Evolutionary conservation across 1,140 invertebrate genomes (phyloP).

Genomic region (Heliconius hermathena): DNA sequence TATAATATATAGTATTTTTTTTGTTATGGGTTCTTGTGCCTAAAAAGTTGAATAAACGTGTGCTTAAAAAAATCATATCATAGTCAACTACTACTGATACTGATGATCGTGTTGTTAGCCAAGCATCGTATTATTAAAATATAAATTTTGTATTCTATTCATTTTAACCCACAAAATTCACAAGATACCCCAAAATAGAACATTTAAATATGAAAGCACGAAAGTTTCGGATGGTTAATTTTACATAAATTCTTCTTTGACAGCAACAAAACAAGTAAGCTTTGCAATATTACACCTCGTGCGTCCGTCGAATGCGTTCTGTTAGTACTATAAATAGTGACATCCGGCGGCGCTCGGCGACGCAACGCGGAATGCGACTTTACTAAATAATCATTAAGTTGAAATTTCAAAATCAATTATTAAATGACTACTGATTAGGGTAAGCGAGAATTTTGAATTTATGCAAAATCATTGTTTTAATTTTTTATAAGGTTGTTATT

Average conservation of each 20-base stretch:
- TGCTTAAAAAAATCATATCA: not conserved
- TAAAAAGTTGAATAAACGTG: not conserved
- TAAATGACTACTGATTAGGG: conserved; percentile 1
- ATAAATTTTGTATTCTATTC: no score
- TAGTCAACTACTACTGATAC: no score
- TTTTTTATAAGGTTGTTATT: no score
- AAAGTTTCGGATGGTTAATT: conserved; percentile 10
- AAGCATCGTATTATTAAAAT: no score
- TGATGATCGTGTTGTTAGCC: no score
- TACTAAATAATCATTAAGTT: conserved; percentile 39
- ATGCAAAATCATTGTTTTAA: not conserved
- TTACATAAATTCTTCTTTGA: conserved; percentile 5
- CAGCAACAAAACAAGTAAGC: conserved; percentile 23
- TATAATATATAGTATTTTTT: no score
- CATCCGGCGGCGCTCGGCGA: conserved; percentile 44
- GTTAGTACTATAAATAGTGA: conserved; percentile 53
- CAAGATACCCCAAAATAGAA: not conserved
- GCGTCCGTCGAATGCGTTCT: conserved; percentile 51
- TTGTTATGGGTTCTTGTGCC: no score
- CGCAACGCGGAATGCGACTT: conserved; percentile 38
- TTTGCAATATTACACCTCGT: conserved; percentile 55
- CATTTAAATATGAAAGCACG: not conserved
- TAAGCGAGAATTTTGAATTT: not conserved
- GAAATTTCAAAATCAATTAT: conserved; percentile 28
- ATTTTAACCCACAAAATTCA: not conserved